A percentile compares a stretch with the other conserved stretches of the same genome.
Conservation (phyloP, 2,797 vertebrate species). For the Triplophysa yarkandensis region DNA sequence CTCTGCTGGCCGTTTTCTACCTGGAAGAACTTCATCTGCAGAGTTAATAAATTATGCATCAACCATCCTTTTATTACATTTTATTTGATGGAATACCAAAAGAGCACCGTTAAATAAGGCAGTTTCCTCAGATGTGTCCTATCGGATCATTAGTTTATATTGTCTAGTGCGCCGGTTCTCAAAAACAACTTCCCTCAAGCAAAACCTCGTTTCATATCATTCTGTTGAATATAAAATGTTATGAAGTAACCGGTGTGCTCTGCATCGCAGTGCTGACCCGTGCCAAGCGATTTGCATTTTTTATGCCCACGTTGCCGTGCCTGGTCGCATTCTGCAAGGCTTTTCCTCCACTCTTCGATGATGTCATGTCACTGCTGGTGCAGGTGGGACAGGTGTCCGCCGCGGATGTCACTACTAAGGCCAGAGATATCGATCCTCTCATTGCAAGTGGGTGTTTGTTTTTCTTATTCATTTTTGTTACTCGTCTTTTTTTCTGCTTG, state of each 20-base stretch:
- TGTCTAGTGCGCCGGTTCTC: not conserved
- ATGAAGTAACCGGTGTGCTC: not conserved
- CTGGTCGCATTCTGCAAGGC: slow-evolving; percentile 95
- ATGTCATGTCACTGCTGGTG: slow-evolving; percentile 89
- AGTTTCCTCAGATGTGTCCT: not conserved
- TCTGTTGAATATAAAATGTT: not conserved
- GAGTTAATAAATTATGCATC: slow-evolving; percentile 33
- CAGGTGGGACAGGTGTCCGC: slow-evolving; percentile 96
- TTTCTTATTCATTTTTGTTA: not conserved
- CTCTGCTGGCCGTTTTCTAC: slow-evolving; percentile 34
- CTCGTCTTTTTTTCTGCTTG: too few species aligned
- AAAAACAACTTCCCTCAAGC: not conserved
- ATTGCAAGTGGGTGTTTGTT: slow-evolving; percentile 85
- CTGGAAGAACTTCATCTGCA: slow-evolving; percentile 4
- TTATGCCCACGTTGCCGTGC: slow-evolving; percentile 96
- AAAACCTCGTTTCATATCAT: not conserved
- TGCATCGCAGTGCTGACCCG: slow-evolving; percentile 84
- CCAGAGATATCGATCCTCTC: slow-evolving; percentile 90
- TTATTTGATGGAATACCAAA: slow-evolving; percentile 3
- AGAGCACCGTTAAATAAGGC: not conserved
- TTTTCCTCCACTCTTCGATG: slow-evolving; percentile 95
- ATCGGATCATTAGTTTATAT: not conserved
- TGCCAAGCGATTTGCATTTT: slow-evolving; percentile 90
- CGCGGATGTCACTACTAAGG: slow-evolving; percentile 92
- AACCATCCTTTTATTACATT: slow-evolving; percentile 14